Percentiles rank a stretch among this genome's conserved stretches.
Evolutionary conservation across 2,113 vertebrate genomes (phyloP).

Genomic region (Jaculus jaculus): DNA sequence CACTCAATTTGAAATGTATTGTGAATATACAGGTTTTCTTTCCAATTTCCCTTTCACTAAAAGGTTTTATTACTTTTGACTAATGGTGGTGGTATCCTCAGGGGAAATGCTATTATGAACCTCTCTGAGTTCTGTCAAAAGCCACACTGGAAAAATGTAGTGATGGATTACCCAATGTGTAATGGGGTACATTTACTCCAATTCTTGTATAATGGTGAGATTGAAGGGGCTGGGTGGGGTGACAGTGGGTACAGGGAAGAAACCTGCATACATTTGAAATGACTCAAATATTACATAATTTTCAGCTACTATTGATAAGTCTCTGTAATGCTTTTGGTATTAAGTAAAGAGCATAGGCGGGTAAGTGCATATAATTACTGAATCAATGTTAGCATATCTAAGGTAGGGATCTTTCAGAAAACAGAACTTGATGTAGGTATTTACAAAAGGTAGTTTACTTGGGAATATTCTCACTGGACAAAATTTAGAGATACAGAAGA

Average conservation of each 20-base stretch:
- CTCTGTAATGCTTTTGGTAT: not conserved
- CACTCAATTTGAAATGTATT: conserved; percentile 38
- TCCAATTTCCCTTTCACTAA: conserved; percentile 59
- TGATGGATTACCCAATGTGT: not conserved
- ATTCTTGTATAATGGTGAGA: not conserved
- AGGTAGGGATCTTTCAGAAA: not conserved
- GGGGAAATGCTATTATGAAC: conserved; percentile 62
- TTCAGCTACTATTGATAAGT: not conserved
- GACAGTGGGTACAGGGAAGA: not conserved
- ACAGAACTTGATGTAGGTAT: not conserved
- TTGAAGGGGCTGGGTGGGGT: not conserved
- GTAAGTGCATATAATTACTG: not conserved
- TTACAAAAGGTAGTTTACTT: not conserved
- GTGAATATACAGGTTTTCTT: conserved; percentile 24
- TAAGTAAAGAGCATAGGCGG: not conserved
- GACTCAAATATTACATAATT: not conserved
- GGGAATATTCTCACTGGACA: not conserved
- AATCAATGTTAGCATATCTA: not conserved
- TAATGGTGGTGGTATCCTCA: conserved; percentile 61
- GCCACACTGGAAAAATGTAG: conserved; percentile 42
- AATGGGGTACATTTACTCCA: not conserved
- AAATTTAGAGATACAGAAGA: not conserved
- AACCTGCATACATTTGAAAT: not conserved
- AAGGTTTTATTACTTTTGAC: conserved; percentile 70
- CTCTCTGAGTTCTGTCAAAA: conserved; percentile 63